Percentiles rank a stretch among this genome's conserved stretches.
These are phyloP conservation scores for Pristionchus maxplancki DNA, from an alignment of 2,888 invertebrate genomes.

Conservation along the genomic window DNA sequence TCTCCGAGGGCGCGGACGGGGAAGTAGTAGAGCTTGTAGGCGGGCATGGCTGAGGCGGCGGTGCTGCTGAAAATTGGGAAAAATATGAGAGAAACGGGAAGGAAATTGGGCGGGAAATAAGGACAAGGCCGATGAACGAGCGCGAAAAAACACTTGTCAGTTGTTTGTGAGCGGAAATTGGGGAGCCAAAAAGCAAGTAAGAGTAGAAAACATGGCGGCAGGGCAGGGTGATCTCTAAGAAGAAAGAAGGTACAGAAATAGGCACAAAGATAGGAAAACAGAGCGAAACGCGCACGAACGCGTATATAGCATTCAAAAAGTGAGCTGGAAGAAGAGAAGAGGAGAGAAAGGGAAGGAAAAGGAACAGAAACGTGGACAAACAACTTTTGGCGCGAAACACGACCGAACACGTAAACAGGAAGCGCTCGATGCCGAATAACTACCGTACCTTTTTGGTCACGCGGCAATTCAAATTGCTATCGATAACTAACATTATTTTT, in stretches of 20 bases:
- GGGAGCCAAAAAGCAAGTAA: neutral
- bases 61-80: neutral
- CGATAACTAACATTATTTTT: too few relatives aligned
- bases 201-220: neutral
- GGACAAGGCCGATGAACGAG: neutral
- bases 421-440: neutral
- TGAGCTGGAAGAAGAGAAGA: neutral
- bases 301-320: too few relatives aligned
- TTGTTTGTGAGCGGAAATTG: neutral
- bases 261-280: too few relatives aligned
- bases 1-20: conserved; percentile 64
- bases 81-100: neutral
- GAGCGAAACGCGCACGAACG: too few relatives aligned
- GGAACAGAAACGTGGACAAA: neutral
- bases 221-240: too few relatives aligned
- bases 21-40: conserved; percentile 64
- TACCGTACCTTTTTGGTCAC: too few relatives aligned
- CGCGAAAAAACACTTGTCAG: neutral
- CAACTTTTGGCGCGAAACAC: neutral
- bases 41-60: conserved; percentile 55
- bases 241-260: too few relatives aligned
- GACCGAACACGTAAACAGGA: neutral
- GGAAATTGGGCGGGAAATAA: neutral
- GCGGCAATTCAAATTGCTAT: too few relatives aligned
- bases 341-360: neutral